Evolutionary conservation across 2,888 invertebrate genomes (phyloP).

Genomic region (Stenurella melanura): DNA sequence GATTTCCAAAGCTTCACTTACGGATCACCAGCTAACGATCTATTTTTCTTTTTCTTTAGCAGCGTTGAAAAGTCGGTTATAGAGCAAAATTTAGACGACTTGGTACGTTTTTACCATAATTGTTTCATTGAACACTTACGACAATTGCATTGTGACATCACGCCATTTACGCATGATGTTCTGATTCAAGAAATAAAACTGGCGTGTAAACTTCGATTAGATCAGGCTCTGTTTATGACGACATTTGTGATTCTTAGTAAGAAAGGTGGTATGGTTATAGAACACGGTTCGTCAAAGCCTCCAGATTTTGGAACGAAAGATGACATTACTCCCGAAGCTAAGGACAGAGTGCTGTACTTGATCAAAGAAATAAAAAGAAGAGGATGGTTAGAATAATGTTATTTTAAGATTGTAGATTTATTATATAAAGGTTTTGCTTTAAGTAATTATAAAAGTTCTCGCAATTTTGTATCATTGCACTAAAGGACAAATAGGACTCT

Average conservation of each 20-base stretch:
- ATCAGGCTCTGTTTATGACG: slow-evolving; percentile 12
- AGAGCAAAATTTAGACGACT: slow-evolving; percentile 11
- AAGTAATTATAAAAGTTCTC: no score
- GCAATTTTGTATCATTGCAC: no score
- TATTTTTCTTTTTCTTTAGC: slow-evolving; percentile 19
- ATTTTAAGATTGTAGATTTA: no score
- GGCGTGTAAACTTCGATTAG: background rate
- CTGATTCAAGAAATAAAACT: slow-evolving; percentile 13
- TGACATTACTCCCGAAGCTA: slow-evolving; percentile 22
- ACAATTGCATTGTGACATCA: slow-evolving; percentile 11
- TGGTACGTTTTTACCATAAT: slow-evolving; percentile 13
- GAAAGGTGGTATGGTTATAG: slow-evolving; percentile 1
- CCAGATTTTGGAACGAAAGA: slow-evolving; percentile 21
- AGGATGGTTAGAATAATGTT: slow-evolving; percentile 21
- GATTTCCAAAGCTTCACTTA: slow-evolving; percentile 77
- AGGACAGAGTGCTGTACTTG: background rate
- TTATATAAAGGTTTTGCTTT: no score
- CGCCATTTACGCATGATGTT: slow-evolving; percentile 5
- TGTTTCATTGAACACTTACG: background rate
- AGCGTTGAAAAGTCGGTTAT: slow-evolving; percentile 13
- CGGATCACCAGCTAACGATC: slow-evolving; percentile 71
- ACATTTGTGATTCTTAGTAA: slow-evolving; percentile 24
- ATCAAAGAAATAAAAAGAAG: background rate
- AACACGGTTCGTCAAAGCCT: background rate
- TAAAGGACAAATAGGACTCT: no score